These are phyloP conservation scores for Augochlorella aurata DNA, from an alignment of 2,888 invertebrate species.

Conservation along the genomic window DNA sequence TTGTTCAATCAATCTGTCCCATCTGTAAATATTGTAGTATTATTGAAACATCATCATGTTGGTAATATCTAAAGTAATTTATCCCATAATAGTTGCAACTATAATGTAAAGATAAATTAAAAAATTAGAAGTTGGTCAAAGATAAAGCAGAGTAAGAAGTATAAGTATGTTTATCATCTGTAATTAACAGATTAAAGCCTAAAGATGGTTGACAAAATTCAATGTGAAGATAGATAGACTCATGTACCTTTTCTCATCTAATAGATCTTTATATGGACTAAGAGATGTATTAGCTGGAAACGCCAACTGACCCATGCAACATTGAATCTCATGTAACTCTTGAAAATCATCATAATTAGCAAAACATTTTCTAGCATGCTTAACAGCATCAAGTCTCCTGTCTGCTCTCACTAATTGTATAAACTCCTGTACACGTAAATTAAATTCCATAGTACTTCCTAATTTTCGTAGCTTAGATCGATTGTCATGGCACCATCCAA, in stretches of 20 bases:
- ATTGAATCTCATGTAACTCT: constrained; percentile 90
- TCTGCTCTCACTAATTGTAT: constrained; percentile 96
- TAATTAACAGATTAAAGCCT: not conserved
- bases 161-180: not conserved
- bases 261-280: constrained; percentile 88
- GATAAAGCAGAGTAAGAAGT: not conserved
- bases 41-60: not conserved
- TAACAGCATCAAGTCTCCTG: constrained; percentile 94
- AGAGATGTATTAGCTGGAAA: constrained; percentile 90
- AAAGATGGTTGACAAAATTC: not conserved
- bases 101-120: not conserved
- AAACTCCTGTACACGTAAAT: constrained; percentile 95
- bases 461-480: constrained; percentile 96
- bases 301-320: constrained; percentile 97
- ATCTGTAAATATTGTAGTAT: constrained; percentile 82
- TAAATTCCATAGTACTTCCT: constrained; percentile 97
- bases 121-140: not conserved
- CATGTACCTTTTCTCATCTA: constrained; percentile 84
- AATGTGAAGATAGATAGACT: not conserved
- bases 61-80: not conserved
- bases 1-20: constrained; percentile 93
- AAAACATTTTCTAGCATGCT: constrained; percentile 96
- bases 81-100: not conserved
- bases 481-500: constrained; percentile 98
- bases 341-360: constrained; percentile 93